phyloP scores from a whole-genome alignment of 1,140 invertebrate genomes.

The Orchestia grillus region DNA sequence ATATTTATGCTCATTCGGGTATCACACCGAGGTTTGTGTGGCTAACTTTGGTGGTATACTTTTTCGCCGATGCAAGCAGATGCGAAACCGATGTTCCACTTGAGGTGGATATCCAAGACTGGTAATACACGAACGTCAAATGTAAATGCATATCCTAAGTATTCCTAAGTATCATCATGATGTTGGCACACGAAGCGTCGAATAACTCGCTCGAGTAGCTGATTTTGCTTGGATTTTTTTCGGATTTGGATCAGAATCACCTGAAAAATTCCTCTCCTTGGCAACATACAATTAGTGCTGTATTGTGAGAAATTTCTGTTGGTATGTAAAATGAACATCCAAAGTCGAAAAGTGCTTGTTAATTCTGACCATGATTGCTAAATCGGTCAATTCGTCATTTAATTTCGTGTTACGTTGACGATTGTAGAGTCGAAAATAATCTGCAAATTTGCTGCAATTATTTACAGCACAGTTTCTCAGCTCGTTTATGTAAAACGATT shows the following conservation, averaged over 20 bases:
- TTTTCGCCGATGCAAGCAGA: background rate
- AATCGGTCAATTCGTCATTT: background rate
- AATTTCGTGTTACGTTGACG: background rate
- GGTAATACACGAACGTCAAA: background rate
- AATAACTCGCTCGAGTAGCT: background rate
- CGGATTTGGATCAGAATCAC: background rate
- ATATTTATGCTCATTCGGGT: background rate
- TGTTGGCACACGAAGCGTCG: background rate
- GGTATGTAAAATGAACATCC: background rate
- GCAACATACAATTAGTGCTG: background rate
- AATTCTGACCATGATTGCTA: background rate
- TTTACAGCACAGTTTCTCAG: background rate
- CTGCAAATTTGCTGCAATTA: background rate
- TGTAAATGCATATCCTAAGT: background rate
- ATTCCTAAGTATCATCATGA: background rate
- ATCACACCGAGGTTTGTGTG: background rate
- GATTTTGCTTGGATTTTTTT: background rate
- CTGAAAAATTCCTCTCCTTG: background rate
- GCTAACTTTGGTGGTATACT: background rate
- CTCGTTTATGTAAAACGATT: background rate
- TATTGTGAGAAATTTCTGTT: too few species aligned
- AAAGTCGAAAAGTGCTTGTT: background rate
- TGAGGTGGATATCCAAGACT: background rate
- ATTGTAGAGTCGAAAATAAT: background rate
- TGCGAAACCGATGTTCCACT: background rate